These are phyloP conservation scores for Microctenopoma steveboyesi DNA, from an alignment of 2,797 vertebrate genomes.

Conservation along the genomic window DNA sequence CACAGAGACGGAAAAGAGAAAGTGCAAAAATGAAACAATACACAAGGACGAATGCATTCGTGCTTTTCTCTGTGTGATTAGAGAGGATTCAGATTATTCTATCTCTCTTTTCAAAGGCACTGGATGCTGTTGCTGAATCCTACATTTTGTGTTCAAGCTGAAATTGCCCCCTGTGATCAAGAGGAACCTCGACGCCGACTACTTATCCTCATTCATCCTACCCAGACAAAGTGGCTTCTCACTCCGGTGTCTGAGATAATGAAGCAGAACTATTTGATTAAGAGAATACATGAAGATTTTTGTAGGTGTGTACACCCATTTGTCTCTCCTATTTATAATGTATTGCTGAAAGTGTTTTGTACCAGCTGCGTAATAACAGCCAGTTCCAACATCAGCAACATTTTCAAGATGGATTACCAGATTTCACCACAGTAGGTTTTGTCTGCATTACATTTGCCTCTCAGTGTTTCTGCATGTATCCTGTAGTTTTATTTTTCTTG, in stretches of 20 bases:
- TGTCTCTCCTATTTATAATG: constrained; percentile 6
- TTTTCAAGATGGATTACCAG: constrained; percentile 62
- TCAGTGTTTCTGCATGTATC: constrained; percentile 40
- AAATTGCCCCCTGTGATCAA: constrained; percentile 41
- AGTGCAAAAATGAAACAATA: constrained; percentile 16
- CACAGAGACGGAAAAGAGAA: background rate
- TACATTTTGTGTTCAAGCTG: constrained; percentile 18
- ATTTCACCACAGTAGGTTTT: constrained; percentile 40
- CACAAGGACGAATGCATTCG: constrained; percentile 16
- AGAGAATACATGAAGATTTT: constrained; percentile 15
- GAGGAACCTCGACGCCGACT: constrained; percentile 44
- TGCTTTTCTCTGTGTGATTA: constrained; percentile 20
- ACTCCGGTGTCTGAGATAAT: constrained; percentile 7
- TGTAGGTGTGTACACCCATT: background rate
- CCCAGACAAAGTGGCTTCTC: constrained; percentile 16
- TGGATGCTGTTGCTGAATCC: constrained; percentile 23
- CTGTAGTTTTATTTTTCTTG: constrained; percentile 55
- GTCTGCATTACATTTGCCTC: constrained; percentile 54
- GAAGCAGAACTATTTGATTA: constrained; percentile 32
- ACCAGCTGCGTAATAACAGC: constrained; percentile 45
- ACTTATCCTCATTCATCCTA: constrained; percentile 35
- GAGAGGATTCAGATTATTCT: constrained; percentile 21
- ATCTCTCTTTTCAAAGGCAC: constrained; percentile 65
- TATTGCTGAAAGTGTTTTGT: constrained; percentile 30
- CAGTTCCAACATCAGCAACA: constrained; percentile 33